These are phyloP conservation scores for Gymnobelideus leadbeateri DNA, from an alignment of 2,113 vertebrate species.

Conservation along the genomic window DNA sequence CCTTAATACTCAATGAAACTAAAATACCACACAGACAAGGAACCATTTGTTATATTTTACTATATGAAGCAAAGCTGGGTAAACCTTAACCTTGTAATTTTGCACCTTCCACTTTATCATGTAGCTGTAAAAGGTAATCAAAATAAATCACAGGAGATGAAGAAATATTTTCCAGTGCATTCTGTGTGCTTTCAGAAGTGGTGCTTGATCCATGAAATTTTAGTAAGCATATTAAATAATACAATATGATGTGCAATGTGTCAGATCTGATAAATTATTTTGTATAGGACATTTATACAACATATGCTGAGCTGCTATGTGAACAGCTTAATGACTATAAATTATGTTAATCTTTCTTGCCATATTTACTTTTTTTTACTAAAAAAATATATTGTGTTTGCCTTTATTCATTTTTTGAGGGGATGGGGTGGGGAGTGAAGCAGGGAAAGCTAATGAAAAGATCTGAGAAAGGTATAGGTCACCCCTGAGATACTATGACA, in stretches of 20 bases:
- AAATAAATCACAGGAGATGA: conserved; percentile 87
- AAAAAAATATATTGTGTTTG: conserved; percentile 72
- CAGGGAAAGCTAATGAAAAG: conserved; percentile 39
- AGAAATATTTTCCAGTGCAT: conserved; percentile 86
- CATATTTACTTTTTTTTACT: conserved; percentile 81
- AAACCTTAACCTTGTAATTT: conserved; percentile 85
- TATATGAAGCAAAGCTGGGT: conserved; percentile 80
- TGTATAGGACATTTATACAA: conserved; percentile 86
- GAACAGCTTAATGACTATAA: conserved; percentile 87
- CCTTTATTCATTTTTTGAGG: conserved; percentile 60
- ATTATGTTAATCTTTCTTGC: conserved; percentile 86
- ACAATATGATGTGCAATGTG: conserved; percentile 86
- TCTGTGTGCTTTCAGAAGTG: conserved; percentile 83
- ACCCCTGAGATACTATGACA: conserved; percentile 86
- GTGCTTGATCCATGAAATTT: conserved; percentile 86
- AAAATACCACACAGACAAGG: conserved; percentile 77
- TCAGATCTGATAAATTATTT: conserved; percentile 88
- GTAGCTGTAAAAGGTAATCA: conserved; percentile 86
- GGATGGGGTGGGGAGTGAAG: conserved; percentile 43
- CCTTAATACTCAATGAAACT: conserved; percentile 81
- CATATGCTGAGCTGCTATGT: conserved; percentile 85
- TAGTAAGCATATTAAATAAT: conserved; percentile 89
- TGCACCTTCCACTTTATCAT: conserved; percentile 85
- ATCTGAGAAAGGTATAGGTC: conserved; percentile 84
- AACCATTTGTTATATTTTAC: conserved; percentile 83